Conservation (phyloP, 2,113 vertebrate genomes). For the Osmerus eperlanus region DNA sequence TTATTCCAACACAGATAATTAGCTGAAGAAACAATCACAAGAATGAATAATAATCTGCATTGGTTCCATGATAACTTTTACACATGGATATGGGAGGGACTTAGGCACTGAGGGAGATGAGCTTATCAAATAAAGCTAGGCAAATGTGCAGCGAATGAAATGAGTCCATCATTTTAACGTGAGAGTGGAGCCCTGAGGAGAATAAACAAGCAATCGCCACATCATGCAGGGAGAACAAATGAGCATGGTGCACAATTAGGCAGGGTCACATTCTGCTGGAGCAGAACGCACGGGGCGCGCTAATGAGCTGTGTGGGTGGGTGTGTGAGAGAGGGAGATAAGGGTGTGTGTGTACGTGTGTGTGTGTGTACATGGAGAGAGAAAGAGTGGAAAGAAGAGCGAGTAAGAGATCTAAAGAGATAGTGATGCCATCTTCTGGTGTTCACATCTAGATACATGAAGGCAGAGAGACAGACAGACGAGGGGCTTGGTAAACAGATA, state of each 20-base stretch:
- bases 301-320: slow-evolving; percentile 67
- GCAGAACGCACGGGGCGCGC: slow-evolving; percentile 58
- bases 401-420: background rate
- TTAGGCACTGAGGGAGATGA: slow-evolving; percentile 61
- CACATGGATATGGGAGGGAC: slow-evolving; percentile 59
- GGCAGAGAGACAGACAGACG: slow-evolving; percentile 2
- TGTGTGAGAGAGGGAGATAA: slow-evolving; percentile 14
- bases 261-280: slow-evolving; percentile 73
- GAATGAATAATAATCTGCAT: slow-evolving; percentile 69
- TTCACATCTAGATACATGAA: background rate
- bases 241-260: slow-evolving; percentile 76
- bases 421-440: background rate
- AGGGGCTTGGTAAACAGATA: background rate
- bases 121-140: slow-evolving; percentile 76
- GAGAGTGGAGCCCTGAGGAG: slow-evolving; percentile 70
- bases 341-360: slow-evolving; percentile 37
- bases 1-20: slow-evolving; percentile 70
- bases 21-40: slow-evolving; percentile 66
- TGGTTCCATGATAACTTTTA: slow-evolving; percentile 66
- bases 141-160: slow-evolving; percentile 77
- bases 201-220: slow-evolving; percentile 77
- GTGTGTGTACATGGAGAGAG: background rate
- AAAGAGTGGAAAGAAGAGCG: background rate
- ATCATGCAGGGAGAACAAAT: slow-evolving; percentile 74
- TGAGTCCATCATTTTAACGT: slow-evolving; percentile 79